Base-by-base conservation (phyloP, 2,888 invertebrate genomes). In the Caenorhabditis doughertyi region DNA sequence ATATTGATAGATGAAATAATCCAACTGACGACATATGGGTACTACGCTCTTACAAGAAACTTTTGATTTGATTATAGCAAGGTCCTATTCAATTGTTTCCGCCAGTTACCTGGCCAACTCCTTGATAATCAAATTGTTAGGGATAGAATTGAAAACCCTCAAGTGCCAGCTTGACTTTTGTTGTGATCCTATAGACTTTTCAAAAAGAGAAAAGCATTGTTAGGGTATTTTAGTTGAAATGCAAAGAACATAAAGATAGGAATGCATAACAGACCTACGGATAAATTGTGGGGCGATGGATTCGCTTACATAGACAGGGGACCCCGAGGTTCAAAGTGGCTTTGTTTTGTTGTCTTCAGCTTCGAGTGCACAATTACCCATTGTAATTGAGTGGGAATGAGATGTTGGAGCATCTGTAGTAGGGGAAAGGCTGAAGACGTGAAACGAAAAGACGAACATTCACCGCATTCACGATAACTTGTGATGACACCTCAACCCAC, bases 351-450 rank as follows among this genome's bases (percentile, higher is more conserved):
- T 79, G 79, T 79, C 79, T 72, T 71, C 72, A 35, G 65, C 65
- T 76, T 81, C 76, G 81, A 81, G 86, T 85, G 80, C 84, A 87
- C 87, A 87, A 87, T 87, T 87, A 87, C 87, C 87, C 85, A 87
- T 87, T 87, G 87, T 87, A 87, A 87, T 87, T 87, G 87, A 87
- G 87, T 83, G 79, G 74, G 74, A 65, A 71, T 76, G 76, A 74
- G 74, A 74, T 81, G 76, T 71, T 64, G 70, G 77, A 77, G 71
- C 74, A 81, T 79, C 72, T 74, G 81, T 81, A 68, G 72, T 80
- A 68, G 44, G 9, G 64, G 21, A 51, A 64, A 18, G 35, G 35
- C 51, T 47, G 39, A 64, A n/a, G n/a, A 42, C 42, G 62, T 47
- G 56, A 47, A 21, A 42, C 32, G 25, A 68, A 13, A 23, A 51